Conservation (phyloP, 37 sponge, comb jelly and placozoan species). For the Corticium candelabrum region DNA sequence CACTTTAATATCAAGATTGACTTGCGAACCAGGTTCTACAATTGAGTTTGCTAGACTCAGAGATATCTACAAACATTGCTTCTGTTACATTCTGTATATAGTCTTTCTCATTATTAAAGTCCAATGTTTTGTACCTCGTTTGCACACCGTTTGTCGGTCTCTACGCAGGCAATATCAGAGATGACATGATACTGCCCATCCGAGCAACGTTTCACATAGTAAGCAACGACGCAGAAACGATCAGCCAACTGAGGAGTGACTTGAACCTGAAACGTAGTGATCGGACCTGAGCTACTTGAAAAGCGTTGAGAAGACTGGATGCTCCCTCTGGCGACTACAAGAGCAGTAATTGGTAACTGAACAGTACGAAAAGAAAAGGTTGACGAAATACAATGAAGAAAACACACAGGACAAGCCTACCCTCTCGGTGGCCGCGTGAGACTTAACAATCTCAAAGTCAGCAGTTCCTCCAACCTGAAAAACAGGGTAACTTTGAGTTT, state of each 20-base stretch:
- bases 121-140: too few relatives aligned
- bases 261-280: not conserved
- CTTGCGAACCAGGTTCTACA: not conserved
- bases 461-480: too few relatives aligned
- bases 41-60: too few relatives aligned
- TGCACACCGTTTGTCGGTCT: not conserved
- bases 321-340: not conserved
- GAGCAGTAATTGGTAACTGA: not conserved
- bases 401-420: too few relatives aligned
- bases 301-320: not conserved
- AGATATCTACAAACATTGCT: too few relatives aligned
- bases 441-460: too few relatives aligned
- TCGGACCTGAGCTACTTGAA: not conserved
- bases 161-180: not conserved
- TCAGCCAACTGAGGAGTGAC: not conserved
- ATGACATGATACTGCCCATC: not conserved
- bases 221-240: not conserved
- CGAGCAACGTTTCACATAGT: not conserved
- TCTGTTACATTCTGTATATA: too few relatives aligned
- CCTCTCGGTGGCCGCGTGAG: too few relatives aligned
- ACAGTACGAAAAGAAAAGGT: too few relatives aligned
- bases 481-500: too few relatives aligned
- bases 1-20: not conserved
- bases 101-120: too few relatives aligned
- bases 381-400: too few relatives aligned